A percentile compares a stretch with the other conserved stretches of the same genome.
phyloP scores from a whole-genome alignment of 2,113 vertebrate genomes.

The Lichenostomus cassidix region DNA sequence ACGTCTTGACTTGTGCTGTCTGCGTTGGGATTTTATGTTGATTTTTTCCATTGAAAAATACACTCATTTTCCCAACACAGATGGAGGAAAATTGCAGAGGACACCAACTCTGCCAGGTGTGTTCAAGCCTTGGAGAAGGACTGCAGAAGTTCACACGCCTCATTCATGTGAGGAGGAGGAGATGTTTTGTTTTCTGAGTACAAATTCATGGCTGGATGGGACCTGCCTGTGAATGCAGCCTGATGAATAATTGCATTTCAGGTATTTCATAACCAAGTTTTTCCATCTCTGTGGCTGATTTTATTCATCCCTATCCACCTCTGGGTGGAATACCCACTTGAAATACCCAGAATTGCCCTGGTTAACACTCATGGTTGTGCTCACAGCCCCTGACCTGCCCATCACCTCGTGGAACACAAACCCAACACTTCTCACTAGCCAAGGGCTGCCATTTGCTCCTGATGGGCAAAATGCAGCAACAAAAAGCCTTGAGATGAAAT shows the following conservation, averaged over 20 bases:
- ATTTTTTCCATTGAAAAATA: not conserved
- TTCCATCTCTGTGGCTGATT: not conserved
- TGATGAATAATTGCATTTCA: not conserved
- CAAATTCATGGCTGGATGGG: not conserved
- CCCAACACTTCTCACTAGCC: not conserved
- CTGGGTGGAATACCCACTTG: not conserved
- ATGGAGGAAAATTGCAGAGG: not conserved
- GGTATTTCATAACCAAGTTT: not conserved
- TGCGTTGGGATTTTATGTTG: not conserved
- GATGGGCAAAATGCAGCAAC: not conserved
- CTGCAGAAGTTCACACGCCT: not conserved
- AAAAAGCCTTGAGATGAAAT: not conserved
- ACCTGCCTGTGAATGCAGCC: not conserved
- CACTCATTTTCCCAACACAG: not conserved
- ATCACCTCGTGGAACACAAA: accelerated
- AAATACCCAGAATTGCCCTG: accelerated
- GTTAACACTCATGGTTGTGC: accelerated
- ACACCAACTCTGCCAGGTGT: accelerated
- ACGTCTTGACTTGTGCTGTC: not conserved
- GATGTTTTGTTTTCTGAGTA: not conserved
- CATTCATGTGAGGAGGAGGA: not conserved
- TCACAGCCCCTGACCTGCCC: accelerated
- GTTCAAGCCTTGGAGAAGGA: not conserved
- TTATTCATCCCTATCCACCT: not conserved
- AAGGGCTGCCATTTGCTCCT: not conserved